Percentiles rank a stretch among this genome's conserved stretches.
phyloP scores from a whole-genome alignment of 2,113 vertebrate species.

The Urocolius indicus region DNA sequence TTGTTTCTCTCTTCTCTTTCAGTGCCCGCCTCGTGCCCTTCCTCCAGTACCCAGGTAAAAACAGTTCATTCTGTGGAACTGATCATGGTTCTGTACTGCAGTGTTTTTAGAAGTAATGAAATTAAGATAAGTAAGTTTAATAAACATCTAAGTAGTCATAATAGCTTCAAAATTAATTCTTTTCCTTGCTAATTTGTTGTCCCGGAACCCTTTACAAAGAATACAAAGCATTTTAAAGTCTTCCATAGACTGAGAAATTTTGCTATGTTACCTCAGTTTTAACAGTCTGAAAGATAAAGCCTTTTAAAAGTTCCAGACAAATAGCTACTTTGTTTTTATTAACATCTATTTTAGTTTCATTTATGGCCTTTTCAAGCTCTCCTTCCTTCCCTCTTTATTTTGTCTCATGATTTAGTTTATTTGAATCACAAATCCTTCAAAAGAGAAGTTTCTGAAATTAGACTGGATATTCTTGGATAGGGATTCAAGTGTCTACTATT shows the following conservation, averaged over 20 bases:
- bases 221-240: neutral
- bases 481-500: neutral
- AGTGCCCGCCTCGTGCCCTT: conserved; percentile 87
- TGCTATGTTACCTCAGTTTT: neutral
- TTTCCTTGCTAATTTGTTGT: neutral
- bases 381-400: neutral
- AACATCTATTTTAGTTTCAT: neutral
- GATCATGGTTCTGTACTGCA: neutral
- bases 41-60: conserved; percentile 90
- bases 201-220: neutral
- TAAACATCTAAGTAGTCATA: neutral
- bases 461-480: neutral
- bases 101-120: neutral
- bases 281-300: neutral
- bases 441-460: neutral
- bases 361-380: neutral
- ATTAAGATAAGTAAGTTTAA: neutral
- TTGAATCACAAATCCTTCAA: neutral
- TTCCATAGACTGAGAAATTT: neutral
- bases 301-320: neutral
- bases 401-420: neutral
- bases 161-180: neutral
- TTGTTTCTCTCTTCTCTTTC: conserved; percentile 20
- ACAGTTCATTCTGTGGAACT: neutral
- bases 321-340: neutral